Conservation (phyloP, 2,113 vertebrate species). For the Circaetus cinerascens region DNA sequence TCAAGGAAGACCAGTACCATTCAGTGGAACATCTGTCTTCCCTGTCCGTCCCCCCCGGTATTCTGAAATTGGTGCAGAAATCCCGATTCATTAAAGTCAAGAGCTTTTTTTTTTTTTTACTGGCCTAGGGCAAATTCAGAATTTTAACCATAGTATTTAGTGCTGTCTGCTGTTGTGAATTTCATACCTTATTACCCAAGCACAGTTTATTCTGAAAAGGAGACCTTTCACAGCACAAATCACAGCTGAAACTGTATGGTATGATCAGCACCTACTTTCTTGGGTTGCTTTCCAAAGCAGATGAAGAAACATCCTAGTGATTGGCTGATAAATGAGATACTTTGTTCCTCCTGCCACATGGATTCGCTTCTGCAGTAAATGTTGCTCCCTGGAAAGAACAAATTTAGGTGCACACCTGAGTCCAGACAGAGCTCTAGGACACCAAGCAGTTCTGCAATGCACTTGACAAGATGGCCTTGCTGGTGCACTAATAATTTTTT, state of each 20-base stretch:
- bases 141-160: not conserved
- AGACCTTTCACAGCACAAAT: not conserved
- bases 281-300: not conserved
- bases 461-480: not conserved
- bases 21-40: not conserved
- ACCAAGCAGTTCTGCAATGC: not conserved
- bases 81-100: not conserved
- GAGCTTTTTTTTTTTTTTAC: not conserved
- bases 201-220: not conserved
- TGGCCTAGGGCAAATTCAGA: not conserved
- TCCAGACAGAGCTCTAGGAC: not conserved
- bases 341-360: not conserved
- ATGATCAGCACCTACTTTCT: not conserved
- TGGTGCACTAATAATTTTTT: not conserved
- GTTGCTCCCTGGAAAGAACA: not conserved
- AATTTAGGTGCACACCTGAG: not conserved
- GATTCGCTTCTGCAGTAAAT: not conserved
- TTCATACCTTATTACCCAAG: not conserved
- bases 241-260: not conserved
- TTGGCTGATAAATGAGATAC: not conserved
- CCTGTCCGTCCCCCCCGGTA: not conserved
- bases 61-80: not conserved
- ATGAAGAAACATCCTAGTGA: not conserved
- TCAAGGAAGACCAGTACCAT: not conserved
- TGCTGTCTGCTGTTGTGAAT: accelerated